Evolutionary conservation across 2,797 vertebrate species (phyloP), one percentile per base, ranked within the genome.

Genomic region (Hoplostethus atlanticus): DNA sequence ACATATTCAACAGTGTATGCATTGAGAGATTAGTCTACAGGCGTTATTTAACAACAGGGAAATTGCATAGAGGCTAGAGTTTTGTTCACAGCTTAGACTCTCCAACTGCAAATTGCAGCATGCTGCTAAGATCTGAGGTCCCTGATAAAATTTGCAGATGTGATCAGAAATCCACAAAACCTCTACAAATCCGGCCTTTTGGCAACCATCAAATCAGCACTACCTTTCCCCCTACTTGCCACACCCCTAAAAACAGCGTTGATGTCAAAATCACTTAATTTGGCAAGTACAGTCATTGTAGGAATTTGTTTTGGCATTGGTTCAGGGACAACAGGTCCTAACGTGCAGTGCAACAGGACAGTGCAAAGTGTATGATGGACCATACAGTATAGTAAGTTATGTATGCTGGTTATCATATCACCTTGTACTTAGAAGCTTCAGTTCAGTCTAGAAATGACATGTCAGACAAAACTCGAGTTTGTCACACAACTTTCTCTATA

Each of bases 21-120:
- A 13, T 38, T 13, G 28, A 44, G 42, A 44, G 10, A 44, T 1
- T 4, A 4, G 42, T 44, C 42, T 15, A 12, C 42, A 44, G 12
- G 42, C 4, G 10, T 13, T 44, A 44, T 44, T 44, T 13, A 13
- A 44, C 3, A 3, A 4, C 12, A 44, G 42, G 2, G 4, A 65
- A 31, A 28, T 15, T 9, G 52, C 30, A 38, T 3, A 36, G 34
- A 31, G 11, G 1, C 56, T 79, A 91, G 79, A 62, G 70, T 73
- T 63, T 88, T 88, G 84, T 56, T 90, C 85, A 77, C 81, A 81
- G 73, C 31, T 79, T 1, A 72, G 50, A 25, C 17, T 76, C 66
- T 46, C 71, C 53, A 61, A 31, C 68, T 91, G 54, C 50, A 83
- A 62, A 44, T 44, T 2, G 53, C 56, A 46, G 31, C 47, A 48